These are phyloP conservation scores for Chaetorhynchus papuensis DNA, from an alignment of 2,113 vertebrate genomes.

Conservation along the genomic window DNA sequence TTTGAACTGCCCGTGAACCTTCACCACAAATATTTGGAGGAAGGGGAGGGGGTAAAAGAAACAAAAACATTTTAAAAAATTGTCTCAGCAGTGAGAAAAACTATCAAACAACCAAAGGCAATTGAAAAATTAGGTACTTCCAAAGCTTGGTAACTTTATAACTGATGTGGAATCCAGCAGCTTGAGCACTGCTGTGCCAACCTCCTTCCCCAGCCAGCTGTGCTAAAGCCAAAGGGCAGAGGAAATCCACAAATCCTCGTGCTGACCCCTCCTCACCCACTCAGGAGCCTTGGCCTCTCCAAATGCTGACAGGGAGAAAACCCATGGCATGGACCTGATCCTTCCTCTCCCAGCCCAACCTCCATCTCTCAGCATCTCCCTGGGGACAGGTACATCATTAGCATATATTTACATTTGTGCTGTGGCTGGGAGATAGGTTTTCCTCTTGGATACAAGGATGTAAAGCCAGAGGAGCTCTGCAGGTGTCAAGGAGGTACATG, in stretches of 20 bases:
- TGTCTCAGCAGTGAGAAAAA: background rate
- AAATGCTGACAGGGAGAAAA: background rate
- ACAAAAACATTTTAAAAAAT: background rate
- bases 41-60: background rate
- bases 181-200: background rate
- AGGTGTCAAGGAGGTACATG: background rate
- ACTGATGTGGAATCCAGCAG: background rate
- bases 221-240: background rate
- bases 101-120: background rate
- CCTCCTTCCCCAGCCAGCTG: background rate
- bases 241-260: background rate
- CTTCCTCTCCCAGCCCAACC: background rate
- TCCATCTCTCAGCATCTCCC: background rate
- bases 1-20: background rate
- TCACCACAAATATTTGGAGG: background rate
- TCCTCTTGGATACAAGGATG: fast-evolving
- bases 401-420: background rate
- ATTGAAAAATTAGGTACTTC: background rate
- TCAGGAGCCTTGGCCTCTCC: background rate
- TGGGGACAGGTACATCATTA: background rate
- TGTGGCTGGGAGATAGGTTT: background rate
- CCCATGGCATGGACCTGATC: background rate
- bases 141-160: background rate
- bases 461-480: background rate
- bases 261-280: background rate